Percentiles rank a stretch among this genome's conserved stretches.
Conservation (phyloP, 2,888 invertebrate genomes). For the Macrosoma leucophasiata region DNA sequence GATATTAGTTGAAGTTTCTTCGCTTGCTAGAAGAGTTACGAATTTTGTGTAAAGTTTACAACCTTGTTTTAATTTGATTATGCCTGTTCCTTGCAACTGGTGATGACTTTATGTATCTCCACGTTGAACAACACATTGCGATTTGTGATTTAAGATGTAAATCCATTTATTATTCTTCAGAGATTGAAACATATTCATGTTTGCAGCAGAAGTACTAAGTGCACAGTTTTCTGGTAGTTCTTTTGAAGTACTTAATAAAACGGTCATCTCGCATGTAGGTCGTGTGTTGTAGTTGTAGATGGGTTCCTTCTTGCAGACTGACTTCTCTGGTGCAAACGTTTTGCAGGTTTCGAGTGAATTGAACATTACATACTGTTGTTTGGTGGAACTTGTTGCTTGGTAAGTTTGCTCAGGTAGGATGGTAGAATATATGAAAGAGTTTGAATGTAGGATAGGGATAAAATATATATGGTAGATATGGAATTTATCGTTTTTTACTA, state of each 20-base stretch:
- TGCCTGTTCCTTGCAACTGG: slow-evolving; percentile 19
- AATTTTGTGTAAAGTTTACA: slow-evolving; percentile 25
- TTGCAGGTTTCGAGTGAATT: slow-evolving; percentile 26
- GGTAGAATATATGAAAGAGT: slow-evolving; percentile 26
- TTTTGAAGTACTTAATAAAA: slow-evolving; percentile 14
- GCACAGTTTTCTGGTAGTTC: slow-evolving; percentile 21
- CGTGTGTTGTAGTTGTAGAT: slow-evolving; percentile 21
- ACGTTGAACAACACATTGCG: slow-evolving; percentile 20
- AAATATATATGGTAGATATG: slow-evolving; percentile 29
- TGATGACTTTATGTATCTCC: slow-evolving; percentile 16
- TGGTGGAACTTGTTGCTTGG: slow-evolving; percentile 25
- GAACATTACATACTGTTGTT: slow-evolving; percentile 25
- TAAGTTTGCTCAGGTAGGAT: slow-evolving; percentile 32
- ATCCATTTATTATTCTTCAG: slow-evolving; percentile 23
- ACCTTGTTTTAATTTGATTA: slow-evolving; percentile 15
- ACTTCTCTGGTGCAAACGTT: slow-evolving; percentile 13
- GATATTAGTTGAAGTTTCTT: slow-evolving; percentile 18
- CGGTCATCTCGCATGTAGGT: slow-evolving; percentile 23
- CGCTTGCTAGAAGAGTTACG: slow-evolving; percentile 22
- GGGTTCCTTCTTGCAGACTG: slow-evolving; percentile 23
- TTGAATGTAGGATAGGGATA: slow-evolving; percentile 29
- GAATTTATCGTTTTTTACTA: slow-evolving; percentile 24
- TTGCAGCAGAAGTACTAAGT: slow-evolving; percentile 22
- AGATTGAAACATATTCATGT: slow-evolving; percentile 26
- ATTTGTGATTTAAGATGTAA: slow-evolving; percentile 18